Evolutionary conservation across 2,113 vertebrate species (phyloP), one percentile per base, ranked within the genome.

Genomic region (Pyxicephalus adspersus): DNA sequence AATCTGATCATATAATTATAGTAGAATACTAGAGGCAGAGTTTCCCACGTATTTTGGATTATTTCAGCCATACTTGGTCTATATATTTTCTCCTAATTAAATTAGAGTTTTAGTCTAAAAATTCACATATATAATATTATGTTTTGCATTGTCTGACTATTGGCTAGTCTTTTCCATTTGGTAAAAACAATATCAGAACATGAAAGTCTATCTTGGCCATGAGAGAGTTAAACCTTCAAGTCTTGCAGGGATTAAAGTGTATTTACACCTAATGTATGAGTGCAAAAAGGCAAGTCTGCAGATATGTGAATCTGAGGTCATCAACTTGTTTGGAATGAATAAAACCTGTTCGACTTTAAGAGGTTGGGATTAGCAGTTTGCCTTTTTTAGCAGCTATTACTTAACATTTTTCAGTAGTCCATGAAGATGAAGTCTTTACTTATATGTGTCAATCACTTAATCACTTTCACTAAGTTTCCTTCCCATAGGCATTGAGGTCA

Each of bases 361-460:
- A 57, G 70, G 68, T 54, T 38, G 16, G 38, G 78, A 81, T 81
- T 81, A 81, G 29, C 60, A 34, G 20, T 18, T 18, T 73, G 60
- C 73, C 58, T 73, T 81, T 60, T 73, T 55, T 74, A 55, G 31
- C 51, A 72, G 25, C 25, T 45, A n/a, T 64, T 73, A 23, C 68
- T 81, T 73, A 57, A 80, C 58, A 70, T n/a, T 80, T 63, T 60
- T 67, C 11, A 58, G 54, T n/a, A 31, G 28, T 26, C 25, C 68
- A 22, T 22, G 22, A 63, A 72, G 4, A 31, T 50, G 71, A 72
- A 45, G 55, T 72, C 23, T 70, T 31, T 73, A 81, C 78, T 72
- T 76, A 68, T 18, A 58, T 29, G 11, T 72, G 78, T 72, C 78
- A 63, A 63, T 72, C 57, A 71, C 79, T 74, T 81, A 63, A 63